Percentiles rank a stretch among this genome's conserved stretches.
Evolutionary conservation across 2,888 invertebrate genomes (phyloP).

Genomic region (Nezara viridula): DNA sequence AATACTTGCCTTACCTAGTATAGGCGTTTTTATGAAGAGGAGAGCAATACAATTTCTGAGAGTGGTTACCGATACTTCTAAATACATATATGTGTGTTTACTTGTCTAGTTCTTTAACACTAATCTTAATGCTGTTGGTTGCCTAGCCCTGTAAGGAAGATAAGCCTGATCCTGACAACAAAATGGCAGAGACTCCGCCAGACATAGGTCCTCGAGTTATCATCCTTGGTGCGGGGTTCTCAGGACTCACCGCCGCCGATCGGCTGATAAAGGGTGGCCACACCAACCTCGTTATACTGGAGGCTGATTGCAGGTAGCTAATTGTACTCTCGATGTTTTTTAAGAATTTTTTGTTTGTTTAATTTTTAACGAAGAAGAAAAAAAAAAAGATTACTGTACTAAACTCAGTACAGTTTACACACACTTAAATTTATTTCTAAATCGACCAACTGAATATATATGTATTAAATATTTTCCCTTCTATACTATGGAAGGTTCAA

Average conservation of each 20-base stretch:
- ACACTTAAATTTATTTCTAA: too few species aligned
- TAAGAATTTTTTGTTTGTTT: not conserved
- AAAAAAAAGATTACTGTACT: too few species aligned
- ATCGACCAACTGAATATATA: too few species aligned
- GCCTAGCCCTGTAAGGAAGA: conserved; percentile 33
- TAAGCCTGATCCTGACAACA: conserved; percentile 8
- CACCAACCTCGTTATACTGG: conserved; percentile 29
- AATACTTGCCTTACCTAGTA: too few species aligned
- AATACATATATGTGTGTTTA: too few species aligned
- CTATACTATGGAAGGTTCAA: too few species aligned
- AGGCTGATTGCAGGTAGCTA: conserved; percentile 53
- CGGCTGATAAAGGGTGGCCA: conserved; percentile 17
- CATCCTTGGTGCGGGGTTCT: conserved; percentile 44
- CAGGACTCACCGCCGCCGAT: conserved; percentile 51
- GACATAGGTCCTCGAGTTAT: conserved; percentile 25
- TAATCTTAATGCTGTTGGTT: not conserved
- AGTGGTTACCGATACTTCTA: too few species aligned
- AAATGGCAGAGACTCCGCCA: not conserved
- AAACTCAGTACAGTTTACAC: too few species aligned
- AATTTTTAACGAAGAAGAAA: not conserved
- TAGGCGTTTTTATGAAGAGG: too few species aligned
- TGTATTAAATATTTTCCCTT: too few species aligned
- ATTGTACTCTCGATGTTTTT: not conserved
- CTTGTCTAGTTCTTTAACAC: too few species aligned
- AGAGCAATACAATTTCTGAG: too few species aligned